phyloP scores from a whole-genome alignment of 2,797 vertebrate genomes.

The Taenioides sp. region DNA sequence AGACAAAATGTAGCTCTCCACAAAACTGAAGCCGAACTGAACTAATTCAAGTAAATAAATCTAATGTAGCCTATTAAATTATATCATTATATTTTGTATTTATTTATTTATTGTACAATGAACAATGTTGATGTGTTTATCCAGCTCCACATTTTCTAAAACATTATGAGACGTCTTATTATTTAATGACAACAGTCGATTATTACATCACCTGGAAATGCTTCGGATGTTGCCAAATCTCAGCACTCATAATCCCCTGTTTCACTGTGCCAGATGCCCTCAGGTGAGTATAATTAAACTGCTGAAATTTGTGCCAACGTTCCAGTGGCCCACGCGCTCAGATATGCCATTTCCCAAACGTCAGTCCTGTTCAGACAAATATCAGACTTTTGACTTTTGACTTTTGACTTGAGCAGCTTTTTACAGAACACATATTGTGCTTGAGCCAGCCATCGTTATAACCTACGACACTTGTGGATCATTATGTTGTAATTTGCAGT shows the following conservation, averaged over 20 bases:
- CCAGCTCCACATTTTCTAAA: not conserved
- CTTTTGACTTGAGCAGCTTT: not conserved
- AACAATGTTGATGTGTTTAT: too few relatives aligned
- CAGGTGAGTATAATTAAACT: not conserved
- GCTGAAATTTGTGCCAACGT: slow-evolving; percentile 6
- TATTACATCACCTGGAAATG: not conserved
- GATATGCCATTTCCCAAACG: not conserved
- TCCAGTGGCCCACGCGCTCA: not conserved
- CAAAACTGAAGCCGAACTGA: too few relatives aligned
- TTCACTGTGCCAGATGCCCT: not conserved
- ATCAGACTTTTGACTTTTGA: not conserved
- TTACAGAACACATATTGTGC: too few relatives aligned
- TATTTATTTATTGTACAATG: too few relatives aligned
- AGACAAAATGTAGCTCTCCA: too few relatives aligned
- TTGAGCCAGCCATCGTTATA: too few relatives aligned
- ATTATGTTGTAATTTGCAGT: too few relatives aligned
- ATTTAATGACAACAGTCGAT: not conserved
- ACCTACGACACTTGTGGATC: too few relatives aligned
- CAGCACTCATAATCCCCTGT: not conserved
- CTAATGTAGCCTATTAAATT: too few relatives aligned
- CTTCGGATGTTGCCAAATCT: not conserved
- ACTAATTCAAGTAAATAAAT: too few relatives aligned
- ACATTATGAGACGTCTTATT: not conserved
- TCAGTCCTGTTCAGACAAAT: slow-evolving; percentile 3
- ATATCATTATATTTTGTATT: too few relatives aligned